Percentiles rank a stretch among this genome's conserved stretches.
phyloP scores from a whole-genome alignment of 2,113 vertebrate species.

The Mixornis gularis region DNA sequence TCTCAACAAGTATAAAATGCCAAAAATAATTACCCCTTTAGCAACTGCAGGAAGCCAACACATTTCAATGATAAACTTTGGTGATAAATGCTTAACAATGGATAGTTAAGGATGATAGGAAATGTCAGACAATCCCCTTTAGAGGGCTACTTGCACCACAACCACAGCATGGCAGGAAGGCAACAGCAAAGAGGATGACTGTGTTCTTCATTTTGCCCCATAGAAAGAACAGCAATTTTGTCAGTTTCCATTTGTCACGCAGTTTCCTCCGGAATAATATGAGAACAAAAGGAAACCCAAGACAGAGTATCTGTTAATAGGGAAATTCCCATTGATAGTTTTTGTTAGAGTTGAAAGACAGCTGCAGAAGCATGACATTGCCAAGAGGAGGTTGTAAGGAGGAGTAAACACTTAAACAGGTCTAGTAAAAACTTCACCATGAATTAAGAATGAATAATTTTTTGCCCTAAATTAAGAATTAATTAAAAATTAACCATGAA shows the following conservation, averaged over 20 bases:
- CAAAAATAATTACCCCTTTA: not conserved
- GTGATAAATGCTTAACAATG: not conserved
- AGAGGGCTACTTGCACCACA: not conserved
- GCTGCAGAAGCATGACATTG: not conserved
- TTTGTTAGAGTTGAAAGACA: not conserved
- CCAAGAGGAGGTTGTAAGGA: not conserved
- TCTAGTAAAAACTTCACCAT: not conserved
- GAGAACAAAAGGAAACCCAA: not conserved
- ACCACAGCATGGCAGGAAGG: not conserved
- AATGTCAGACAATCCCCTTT: not conserved
- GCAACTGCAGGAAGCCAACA: not conserved
- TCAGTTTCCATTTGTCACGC: not conserved
- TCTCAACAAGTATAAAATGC: not conserved
- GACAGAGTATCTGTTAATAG: not conserved
- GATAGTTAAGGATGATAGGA: not conserved
- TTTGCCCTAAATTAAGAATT: not conserved
- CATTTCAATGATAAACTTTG: not conserved
- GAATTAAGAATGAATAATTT: not conserved
- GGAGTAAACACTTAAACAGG: not conserved
- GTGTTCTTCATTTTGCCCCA: not conserved
- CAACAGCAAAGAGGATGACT: not conserved
- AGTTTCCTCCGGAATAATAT: not conserved
- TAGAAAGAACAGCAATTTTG: not conserved
- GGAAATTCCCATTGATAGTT: not conserved
- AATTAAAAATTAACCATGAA: not conserved